These are phyloP conservation scores for Echinometra lucunter DNA, from an alignment of 53 echinoderm and acorn worm genomes.

Conservation along the genomic window DNA sequence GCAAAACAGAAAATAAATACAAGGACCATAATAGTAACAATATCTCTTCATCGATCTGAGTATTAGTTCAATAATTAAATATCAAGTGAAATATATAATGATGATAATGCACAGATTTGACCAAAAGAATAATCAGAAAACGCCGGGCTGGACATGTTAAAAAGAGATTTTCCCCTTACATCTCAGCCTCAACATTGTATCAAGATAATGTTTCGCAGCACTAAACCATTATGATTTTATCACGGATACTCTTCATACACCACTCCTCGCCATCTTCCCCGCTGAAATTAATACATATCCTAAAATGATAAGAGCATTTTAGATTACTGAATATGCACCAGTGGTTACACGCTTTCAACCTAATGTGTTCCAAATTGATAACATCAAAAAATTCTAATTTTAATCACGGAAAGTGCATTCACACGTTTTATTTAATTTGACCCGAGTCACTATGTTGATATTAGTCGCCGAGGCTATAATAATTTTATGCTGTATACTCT, in stretches of 20 bases:
- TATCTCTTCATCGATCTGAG: too few species aligned
- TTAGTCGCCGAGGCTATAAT: background rate
- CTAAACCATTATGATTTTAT: background rate
- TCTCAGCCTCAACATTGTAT: too few species aligned
- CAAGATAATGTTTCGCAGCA: too few species aligned
- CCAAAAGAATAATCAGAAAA: too few species aligned
- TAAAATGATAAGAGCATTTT: background rate
- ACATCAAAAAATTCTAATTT: background rate
- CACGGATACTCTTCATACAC: background rate
- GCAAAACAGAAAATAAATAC: too few species aligned
- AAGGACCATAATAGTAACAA: too few species aligned
- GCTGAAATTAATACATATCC: background rate
- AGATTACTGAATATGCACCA: slow-evolving; percentile 35
- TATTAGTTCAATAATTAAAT: too few species aligned
- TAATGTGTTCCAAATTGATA: slow-evolving; percentile 30
- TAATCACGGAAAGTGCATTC: slow-evolving; percentile 35
- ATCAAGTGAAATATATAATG: too few species aligned
- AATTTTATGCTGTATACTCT: too few species aligned
- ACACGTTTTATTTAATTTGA: background rate
- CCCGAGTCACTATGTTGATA: background rate
- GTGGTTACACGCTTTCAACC: background rate
- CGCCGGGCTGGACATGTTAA: too few species aligned
- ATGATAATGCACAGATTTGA: too few species aligned
- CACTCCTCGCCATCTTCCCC: background rate
- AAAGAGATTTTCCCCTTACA: too few species aligned